These are phyloP conservation scores for Diachasmimorpha longicaudata DNA, from an alignment of 1,140 invertebrate genomes.

Conservation along the genomic window DNA sequence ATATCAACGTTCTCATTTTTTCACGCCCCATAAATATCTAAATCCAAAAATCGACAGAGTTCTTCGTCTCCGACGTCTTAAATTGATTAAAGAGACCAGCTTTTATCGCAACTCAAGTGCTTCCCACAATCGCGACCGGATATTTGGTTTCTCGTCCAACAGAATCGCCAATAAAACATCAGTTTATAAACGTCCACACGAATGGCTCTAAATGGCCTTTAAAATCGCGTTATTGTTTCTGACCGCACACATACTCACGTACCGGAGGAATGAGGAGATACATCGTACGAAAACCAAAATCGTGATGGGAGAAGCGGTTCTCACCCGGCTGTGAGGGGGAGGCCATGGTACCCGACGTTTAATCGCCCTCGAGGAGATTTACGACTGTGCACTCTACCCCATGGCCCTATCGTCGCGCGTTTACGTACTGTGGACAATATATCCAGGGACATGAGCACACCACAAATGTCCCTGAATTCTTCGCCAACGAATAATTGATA, in stretches of 20 bases:
- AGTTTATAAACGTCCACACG: slow-evolving; percentile 31
- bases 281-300: background rate
- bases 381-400: slow-evolving; percentile 33
- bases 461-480: background rate
- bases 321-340: slow-evolving; percentile 1
- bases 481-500: background rate
- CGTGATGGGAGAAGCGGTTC: background rate
- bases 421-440: background rate
- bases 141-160: background rate
- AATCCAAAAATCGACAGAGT: no score
- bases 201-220: slow-evolving; percentile 42
- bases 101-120: no score
- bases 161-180: slow-evolving; percentile 35
- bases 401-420: background rate
- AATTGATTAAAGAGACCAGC: no score
- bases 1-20: no score
- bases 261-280: background rate
- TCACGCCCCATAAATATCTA: no score
- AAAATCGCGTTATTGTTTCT: slow-evolving; percentile 49
- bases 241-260: slow-evolving; percentile 20
- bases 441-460: background rate
- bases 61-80: no score
- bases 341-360: slow-evolving; percentile 43
- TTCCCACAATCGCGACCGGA: no score
- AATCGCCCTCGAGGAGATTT: slow-evolving; percentile 47